These are phyloP conservation scores for Monopis laevigella DNA, from an alignment of 2,888 invertebrate species.

Conservation along the genomic window DNA sequence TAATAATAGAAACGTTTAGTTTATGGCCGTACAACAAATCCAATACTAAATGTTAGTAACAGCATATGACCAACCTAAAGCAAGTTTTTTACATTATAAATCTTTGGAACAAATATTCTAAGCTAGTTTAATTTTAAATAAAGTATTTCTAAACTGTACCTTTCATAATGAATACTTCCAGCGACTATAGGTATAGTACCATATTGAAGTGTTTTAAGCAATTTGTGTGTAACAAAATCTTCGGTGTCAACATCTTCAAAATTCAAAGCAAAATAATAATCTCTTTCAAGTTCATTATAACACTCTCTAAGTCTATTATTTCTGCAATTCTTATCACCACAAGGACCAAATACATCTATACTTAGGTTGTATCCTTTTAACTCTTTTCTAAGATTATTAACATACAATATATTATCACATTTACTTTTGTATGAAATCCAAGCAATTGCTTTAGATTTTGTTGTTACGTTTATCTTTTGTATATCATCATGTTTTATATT, in stretches of 20 bases:
- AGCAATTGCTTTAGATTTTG: conserved; percentile 40
- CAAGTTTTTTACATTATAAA: too few relatives aligned
- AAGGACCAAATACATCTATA: conserved; percentile 39
- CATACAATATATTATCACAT: conserved; percentile 31
- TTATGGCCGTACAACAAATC: too few relatives aligned
- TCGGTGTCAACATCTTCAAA: conserved; percentile 38
- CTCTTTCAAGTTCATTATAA: conserved; percentile 35
- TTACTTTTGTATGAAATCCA: conserved; percentile 44
- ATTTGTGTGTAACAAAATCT: conserved; percentile 40
- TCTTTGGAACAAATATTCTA: too few relatives aligned
- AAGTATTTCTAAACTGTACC: conserved; percentile 35
- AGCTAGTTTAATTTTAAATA: too few relatives aligned
- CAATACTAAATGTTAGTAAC: too few relatives aligned
- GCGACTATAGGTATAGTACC: conserved; percentile 41
- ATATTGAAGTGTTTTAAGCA: conserved; percentile 35
- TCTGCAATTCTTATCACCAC: conserved; percentile 37
- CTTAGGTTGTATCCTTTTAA: conserved; percentile 37
- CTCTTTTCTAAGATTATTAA: conserved; percentile 34
- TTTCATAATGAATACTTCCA: conserved; percentile 36
- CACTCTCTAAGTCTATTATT: conserved; percentile 30
- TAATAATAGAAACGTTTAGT: too few relatives aligned
- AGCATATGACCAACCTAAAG: too few relatives aligned
- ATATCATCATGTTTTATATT: conserved; percentile 28
- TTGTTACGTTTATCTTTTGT: conserved; percentile 22
- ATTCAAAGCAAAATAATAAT: conserved; percentile 44